A percentile compares a stretch with the other conserved stretches of the same genome.
These are phyloP conservation scores for Conus betulinus DNA, from an alignment of 1,140 invertebrate genomes.

Conservation along the genomic window DNA sequence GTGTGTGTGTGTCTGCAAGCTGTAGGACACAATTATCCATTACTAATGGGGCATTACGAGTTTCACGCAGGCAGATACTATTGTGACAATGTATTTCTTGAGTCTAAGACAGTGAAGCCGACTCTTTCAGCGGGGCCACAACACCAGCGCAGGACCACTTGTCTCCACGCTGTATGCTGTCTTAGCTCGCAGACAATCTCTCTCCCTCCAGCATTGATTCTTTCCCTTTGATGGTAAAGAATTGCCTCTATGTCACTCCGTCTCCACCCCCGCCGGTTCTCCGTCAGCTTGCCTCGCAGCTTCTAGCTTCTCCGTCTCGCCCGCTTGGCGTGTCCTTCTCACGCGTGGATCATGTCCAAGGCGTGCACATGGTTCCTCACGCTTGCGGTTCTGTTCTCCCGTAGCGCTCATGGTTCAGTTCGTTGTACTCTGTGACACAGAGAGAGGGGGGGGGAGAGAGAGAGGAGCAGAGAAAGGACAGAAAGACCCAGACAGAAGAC, in stretches of 20 bases:
- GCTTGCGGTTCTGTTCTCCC: constrained; percentile 66
- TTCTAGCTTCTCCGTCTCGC: constrained; percentile 68
- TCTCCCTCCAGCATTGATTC: constrained; percentile 66
- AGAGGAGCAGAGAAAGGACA: too few species aligned
- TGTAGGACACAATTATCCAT: too few species aligned
- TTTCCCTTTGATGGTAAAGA: constrained; percentile 70
- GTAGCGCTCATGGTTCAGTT: constrained; percentile 60
- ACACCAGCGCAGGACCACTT: too few species aligned
- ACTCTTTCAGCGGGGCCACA: too few species aligned
- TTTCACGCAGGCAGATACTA: too few species aligned
- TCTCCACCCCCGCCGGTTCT: constrained; percentile 71
- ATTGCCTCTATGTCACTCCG: constrained; percentile 71
- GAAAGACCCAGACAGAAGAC: too few species aligned
- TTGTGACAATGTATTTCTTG: too few species aligned
- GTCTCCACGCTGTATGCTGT: too few species aligned
- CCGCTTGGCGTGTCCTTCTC: constrained; percentile 72
- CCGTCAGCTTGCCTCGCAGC: constrained; percentile 65
- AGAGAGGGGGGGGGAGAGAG: background rate
- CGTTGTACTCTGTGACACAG: constrained; percentile 58
- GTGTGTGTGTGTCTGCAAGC: too few species aligned
- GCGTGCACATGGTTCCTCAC: constrained; percentile 73
- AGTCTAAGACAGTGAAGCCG: too few species aligned
- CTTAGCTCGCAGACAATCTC: too few species aligned
- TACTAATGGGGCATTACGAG: too few species aligned
- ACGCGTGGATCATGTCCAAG: constrained; percentile 67